These are phyloP conservation scores for Lanius ludovicianus DNA, from an alignment of 2,113 vertebrate genomes.

Conservation along the genomic window DNA sequence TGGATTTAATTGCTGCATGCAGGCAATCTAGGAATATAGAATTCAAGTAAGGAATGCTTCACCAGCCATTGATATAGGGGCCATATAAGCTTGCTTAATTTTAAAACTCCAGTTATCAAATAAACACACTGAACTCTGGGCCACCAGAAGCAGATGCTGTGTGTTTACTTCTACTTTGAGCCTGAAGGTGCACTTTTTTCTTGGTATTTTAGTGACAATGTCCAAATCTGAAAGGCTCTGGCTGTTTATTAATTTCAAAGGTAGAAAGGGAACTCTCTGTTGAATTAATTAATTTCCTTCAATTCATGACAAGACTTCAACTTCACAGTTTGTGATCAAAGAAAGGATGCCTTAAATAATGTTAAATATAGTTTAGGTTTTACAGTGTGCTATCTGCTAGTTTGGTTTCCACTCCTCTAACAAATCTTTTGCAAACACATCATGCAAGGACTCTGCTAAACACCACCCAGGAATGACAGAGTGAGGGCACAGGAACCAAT, in stretches of 20 bases:
- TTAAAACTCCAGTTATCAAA: not conserved
- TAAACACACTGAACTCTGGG: not conserved
- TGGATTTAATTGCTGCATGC: not conserved
- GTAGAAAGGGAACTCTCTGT: not conserved
- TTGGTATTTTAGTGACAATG: not conserved
- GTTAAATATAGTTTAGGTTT: not conserved
- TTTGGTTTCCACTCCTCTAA: not conserved
- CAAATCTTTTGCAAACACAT: not conserved
- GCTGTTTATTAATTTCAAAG: not conserved
- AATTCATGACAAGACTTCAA: not conserved
- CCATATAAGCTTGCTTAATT: not conserved
- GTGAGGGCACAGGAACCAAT: rapidly evolving
- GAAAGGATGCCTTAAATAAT: not conserved
- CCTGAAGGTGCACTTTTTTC: not conserved
- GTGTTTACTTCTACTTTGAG: not conserved
- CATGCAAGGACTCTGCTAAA: not conserved
- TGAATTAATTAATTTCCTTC: slow-evolving; percentile 37
- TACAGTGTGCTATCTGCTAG: not conserved
- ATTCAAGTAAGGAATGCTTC: not conserved
- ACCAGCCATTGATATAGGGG: not conserved
- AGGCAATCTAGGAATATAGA: not conserved
- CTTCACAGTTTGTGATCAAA: slow-evolving; percentile 10
- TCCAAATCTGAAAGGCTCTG: not conserved
- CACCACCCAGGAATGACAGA: not conserved
- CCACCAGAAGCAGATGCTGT: not conserved